phyloP scores from a whole-genome alignment of 2,113 vertebrate species.

The Holacanthus passer region DNA sequence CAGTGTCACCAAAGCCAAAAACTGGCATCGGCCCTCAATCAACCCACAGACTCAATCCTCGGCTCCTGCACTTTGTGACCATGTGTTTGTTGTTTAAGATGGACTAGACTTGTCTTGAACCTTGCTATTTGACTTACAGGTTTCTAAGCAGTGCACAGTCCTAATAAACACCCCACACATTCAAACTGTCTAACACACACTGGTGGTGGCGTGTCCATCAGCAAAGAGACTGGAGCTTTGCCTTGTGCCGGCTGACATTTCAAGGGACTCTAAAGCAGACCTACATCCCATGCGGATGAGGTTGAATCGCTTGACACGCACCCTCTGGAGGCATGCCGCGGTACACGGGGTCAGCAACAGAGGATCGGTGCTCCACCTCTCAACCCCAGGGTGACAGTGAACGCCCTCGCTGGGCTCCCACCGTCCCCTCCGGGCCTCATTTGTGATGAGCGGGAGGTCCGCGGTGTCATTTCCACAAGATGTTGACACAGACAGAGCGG shows the following conservation, averaged over 20 bases:
- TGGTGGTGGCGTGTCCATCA: constrained; percentile 17
- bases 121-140: constrained; percentile 33
- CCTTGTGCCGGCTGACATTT: constrained; percentile 13
- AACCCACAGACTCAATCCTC: constrained; percentile 23
- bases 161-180: constrained; percentile 6
- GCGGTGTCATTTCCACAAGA: constrained; percentile 50
- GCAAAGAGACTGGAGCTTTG: constrained; percentile 1
- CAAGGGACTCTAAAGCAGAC: constrained; percentile 41
- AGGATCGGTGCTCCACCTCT: constrained; percentile 59
- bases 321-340: constrained; percentile 27
- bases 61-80: constrained; percentile 15
- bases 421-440: constrained; percentile 63
- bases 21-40: constrained; percentile 46
- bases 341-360: constrained; percentile 45
- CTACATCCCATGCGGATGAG: constrained; percentile 27
- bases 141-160: background rate
- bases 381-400: constrained; percentile 43
- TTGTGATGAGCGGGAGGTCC: constrained; percentile 63
- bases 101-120: constrained; percentile 19
- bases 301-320: constrained; percentile 50
- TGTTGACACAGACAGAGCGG: constrained; percentile 44
- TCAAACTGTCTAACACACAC: background rate
- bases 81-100: constrained; percentile 21
- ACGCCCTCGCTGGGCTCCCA: background rate
- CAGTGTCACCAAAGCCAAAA: constrained; percentile 50